Percentiles rank a stretch among this genome's conserved stretches.
Conservation (phyloP, 2,113 vertebrate genomes). For the Ammodytes marinus region DNA sequence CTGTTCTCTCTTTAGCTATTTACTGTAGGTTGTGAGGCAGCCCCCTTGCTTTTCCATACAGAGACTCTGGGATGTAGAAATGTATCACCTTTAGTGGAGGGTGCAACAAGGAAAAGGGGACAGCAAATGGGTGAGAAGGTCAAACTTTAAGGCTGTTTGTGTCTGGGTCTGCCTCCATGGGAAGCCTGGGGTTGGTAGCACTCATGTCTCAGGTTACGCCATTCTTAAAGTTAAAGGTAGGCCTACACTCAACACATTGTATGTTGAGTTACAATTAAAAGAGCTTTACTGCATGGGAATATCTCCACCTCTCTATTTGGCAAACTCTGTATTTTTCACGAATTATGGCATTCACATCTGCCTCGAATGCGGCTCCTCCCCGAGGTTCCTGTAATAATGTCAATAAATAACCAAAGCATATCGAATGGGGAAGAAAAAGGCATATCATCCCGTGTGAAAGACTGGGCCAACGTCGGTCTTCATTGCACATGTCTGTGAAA, state of each 20-base stretch:
- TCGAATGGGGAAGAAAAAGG: slow-evolving; percentile 50
- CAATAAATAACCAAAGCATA: slow-evolving; percentile 49
- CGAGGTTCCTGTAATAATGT: slow-evolving; percentile 29
- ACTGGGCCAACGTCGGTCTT: slow-evolving; percentile 32
- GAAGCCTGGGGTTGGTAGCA: slow-evolving; percentile 22
- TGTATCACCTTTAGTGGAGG: slow-evolving; percentile 57
- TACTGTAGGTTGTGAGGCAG: slow-evolving; percentile 33
- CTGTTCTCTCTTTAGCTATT: slow-evolving; percentile 59
- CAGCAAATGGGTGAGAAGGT: slow-evolving; percentile 34
- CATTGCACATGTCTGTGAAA: slow-evolving; percentile 44
- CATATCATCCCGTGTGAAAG: slow-evolving; percentile 48
- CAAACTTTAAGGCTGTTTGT: slow-evolving; percentile 53
- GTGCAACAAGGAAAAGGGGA: slow-evolving; percentile 18
- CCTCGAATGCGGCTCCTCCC: slow-evolving; percentile 23
- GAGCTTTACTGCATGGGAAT: not conserved
- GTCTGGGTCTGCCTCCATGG: slow-evolving; percentile 55
- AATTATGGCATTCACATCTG: slow-evolving; percentile 29
- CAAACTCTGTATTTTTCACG: slow-evolving; percentile 11
- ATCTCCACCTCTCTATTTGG: slow-evolving; percentile 1
- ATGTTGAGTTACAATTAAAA: slow-evolving; percentile 8
- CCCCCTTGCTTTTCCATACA: slow-evolving; percentile 16
- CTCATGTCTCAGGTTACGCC: slow-evolving; percentile 12
- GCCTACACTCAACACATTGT: not conserved
- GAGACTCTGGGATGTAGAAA: slow-evolving; percentile 53
- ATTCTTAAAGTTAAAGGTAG: slow-evolving; percentile 9